Base-by-base conservation (phyloP, 1,140 invertebrate genomes). In the Ladona fulva region DNA sequence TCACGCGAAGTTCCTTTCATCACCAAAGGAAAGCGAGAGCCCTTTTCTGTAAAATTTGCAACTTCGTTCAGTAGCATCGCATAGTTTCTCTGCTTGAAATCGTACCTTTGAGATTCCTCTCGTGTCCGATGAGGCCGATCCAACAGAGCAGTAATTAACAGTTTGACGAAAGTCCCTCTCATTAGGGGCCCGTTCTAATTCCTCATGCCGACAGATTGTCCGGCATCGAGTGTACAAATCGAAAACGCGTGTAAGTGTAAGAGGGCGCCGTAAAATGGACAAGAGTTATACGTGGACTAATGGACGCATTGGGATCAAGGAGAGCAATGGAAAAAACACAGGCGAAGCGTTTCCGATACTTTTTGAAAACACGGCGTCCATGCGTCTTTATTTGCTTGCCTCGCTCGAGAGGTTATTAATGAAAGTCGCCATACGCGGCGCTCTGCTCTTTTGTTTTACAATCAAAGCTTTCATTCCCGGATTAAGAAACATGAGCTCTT, bases 201-300 rank as follows among this genome's bases (percentile, higher is more conserved):
- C 1, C 8, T 37, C 29, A 8, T 37, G 1, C 29, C 3, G 8
- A 37, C 29, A 37, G 8, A 37, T 37, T n/a, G n/a, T n/a, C n/a
- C n/a, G 29, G 29, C 29, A 37, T 37, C 29, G 52, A 66, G 12
- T 66, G 52, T 66, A 66, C 52, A 66, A 66, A 66, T 66, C 52
- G 52, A 66, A 66, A 66, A 66, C 52, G 52, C 52, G n/a, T 66
- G 52, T 66, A 66, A 66, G 52, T 52, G 44, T 52, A 52, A 66
- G 52, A 66, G 52, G 12, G 52, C 1, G 52, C 12, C 52, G n/a
- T 66, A 66, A 66, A 66, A 66, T 22, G 52, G 12, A 66, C 14
- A 66, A 66, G 52, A 66, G 52, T 66, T 66, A 66, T 66, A 16
- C 14, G 16, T 16, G 16, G 12, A 66, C 52, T 19, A 66, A 66